Evolutionary conservation across 2,888 invertebrate genomes (phyloP), one percentile per base, ranked within the genome.

Genomic region (Eulithis testata): DNA sequence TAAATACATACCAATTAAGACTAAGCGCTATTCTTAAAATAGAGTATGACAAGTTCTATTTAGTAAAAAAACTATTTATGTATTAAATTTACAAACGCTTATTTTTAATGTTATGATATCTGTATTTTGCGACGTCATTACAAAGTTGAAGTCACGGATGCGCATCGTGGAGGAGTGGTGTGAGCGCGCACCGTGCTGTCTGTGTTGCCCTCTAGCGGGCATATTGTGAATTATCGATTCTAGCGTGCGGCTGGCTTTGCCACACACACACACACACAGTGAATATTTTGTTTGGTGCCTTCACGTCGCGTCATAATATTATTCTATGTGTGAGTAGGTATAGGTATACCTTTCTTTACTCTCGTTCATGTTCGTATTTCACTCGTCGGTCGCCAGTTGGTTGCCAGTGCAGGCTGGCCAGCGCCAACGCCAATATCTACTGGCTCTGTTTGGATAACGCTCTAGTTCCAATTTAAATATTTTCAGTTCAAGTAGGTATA

Each of bases 181-280:
- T 88, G 89, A 88, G 89, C 88, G 93, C 92, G 91, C 90, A 91
- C 82, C 87, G 74, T 27, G 49, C 59, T 80, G 84, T 77, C 78
- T 80, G 81, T 76, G 88, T 87, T 85, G 91, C 91, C 91, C 93
- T 93, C 93, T 92, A 90, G 90, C 90, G 93, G 88, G 83, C 86
- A 87, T 88, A 90, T 89, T 88, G 88, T 85, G 91, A 93, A 87
- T 89, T 93, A 93, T 93, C 91, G 93, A 93, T 93, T 93, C 89
- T 82, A 49, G 49, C 21, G 49, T 8, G 47, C 14, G n/a, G 40
- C 40, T 49, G 49, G 14, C 49, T 21, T 49, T 21, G 49, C 49
- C 49, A 49, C 12, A 47, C 47, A n/a, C 14, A 47, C 49, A 49
- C 21, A 21, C 8, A 14, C 8, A 47, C 12, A 21, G 21, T 47